Base-by-base conservation (phyloP, 2,797 vertebrate genomes). In the Cynodonichthys magdalenae region DNA sequence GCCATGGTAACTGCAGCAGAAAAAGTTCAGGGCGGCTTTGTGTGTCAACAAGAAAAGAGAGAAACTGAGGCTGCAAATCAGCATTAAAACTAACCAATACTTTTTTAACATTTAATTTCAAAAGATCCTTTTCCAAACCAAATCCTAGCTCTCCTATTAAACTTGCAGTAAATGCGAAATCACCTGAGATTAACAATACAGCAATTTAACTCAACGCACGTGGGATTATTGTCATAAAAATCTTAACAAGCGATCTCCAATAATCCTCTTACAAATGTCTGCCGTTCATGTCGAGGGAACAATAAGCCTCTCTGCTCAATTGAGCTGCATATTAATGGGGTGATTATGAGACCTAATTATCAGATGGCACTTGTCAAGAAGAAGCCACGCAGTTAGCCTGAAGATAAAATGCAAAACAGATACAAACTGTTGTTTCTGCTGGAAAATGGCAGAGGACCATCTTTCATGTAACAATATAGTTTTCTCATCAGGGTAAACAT, bases 311-410 rank as follows among this genome's bases (percentile, higher is more conserved):
- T 80, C 75, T 74, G 79, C 83, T 85, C 87, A 81, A 81, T 85
- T 80, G 81, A 84, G 80, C 83, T 90, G 87, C 78, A 91, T 90
- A 89, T 84, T 89, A 90, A 92, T 86, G 48, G 72, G 71, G 55
- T 85, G 86, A 91, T 92, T 90, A 90, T 75, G 85, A 86, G 74
- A 59, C 77, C 84, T 87, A 90, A 91, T 91, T 91, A 87, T 90
- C 87, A 89, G 86, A 91, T 86, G 81, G 78, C 81, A 83, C 86
- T 87, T 87, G 87, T 91, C 78, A 81, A 82, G 75, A 80, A 80
- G 75, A 82, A 79, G 60, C 70, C 45, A 28, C 57, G 82, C 71
- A 58, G 71, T 87, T 74, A 81, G 85, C 84, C 86, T 1, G 61
- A 79, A 82, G 82, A 83, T n/a, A 14, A 85, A 83, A 88, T 80